A percentile compares a stretch with the other conserved stretches of the same genome.
phyloP scores from a whole-genome alignment of 2,113 vertebrate species.

The Chelonoidis abingdonii region DNA sequence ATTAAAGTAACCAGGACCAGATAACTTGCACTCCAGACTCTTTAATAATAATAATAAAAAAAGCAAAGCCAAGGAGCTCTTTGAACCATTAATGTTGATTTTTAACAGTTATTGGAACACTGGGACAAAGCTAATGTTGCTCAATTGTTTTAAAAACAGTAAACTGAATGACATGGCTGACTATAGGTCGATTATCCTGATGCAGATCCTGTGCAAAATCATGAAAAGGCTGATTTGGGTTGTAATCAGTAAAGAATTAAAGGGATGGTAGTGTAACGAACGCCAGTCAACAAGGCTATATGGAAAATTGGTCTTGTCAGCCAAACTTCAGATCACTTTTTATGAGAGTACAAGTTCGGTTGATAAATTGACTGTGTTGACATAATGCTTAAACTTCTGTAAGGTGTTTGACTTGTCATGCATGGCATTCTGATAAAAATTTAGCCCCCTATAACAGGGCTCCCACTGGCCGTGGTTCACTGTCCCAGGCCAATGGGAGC shows the following conservation, averaged over 20 bases:
- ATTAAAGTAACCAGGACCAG: too few species aligned
- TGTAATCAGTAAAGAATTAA: slow-evolving; percentile 19
- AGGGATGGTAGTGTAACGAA: slow-evolving; percentile 32
- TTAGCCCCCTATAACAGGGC: neutral
- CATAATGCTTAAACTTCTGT: neutral
- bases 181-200: too few species aligned
- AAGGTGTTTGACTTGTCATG: neutral
- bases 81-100: neutral
- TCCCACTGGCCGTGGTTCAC: too few species aligned
- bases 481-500: too few species aligned
- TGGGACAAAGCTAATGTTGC: too few species aligned
- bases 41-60: too few species aligned
- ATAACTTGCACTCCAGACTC: too few species aligned
- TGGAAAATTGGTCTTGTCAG: slow-evolving; percentile 1
- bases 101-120: neutral
- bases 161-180: too few species aligned
- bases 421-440: neutral
- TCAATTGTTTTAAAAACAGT: too few species aligned
- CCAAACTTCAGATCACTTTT: neutral
- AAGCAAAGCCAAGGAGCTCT: neutral
- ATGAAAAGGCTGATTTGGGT: neutral
- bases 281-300: neutral
- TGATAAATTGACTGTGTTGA: neutral
- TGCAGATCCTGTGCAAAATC: neutral
- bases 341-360: neutral